Evolutionary conservation across 2,888 invertebrate genomes (phyloP).

Genomic region (Brachycybe producta): DNA sequence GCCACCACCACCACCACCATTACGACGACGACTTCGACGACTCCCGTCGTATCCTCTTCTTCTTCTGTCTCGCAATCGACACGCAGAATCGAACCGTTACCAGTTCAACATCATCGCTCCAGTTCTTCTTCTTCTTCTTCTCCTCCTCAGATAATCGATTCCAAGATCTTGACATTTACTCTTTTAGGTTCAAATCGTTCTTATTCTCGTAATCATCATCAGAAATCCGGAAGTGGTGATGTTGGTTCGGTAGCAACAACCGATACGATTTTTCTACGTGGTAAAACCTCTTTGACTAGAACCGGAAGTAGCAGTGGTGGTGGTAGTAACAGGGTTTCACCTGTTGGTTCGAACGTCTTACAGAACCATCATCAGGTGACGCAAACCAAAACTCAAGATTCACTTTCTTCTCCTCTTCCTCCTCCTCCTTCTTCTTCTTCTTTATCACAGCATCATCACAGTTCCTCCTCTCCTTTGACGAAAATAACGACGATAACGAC

Average conservation of each 20-base stretch:
- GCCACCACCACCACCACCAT: conserved; percentile 8
- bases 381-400: too few relatives aligned
- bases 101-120: too few relatives aligned
- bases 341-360: not conserved
- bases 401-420: too few relatives aligned
- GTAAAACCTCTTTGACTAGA: not conserved
- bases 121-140: not conserved
- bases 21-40: conserved; percentile 5
- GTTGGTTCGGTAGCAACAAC: not conserved
- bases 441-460: too few relatives aligned
- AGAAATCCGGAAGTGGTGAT: not conserved
- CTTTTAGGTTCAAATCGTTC: conserved; percentile 5
- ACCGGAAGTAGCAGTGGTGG: not conserved
- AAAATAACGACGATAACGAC: not conserved
- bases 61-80: not conserved
- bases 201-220: conserved; percentile 1
- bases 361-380: conserved; percentile 2
- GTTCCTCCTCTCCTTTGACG: too few relatives aligned
- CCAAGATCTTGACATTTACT: conserved; percentile 10
- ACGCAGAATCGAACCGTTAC: not conserved
- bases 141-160: not conserved
- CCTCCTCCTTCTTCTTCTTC: too few relatives aligned
- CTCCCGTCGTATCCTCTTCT: not conserved
- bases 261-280: not conserved
- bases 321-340: not conserved